These are phyloP conservation scores for Panthera leo DNA, from an alignment of 2,113 vertebrate genomes.

Conservation along the genomic window DNA sequence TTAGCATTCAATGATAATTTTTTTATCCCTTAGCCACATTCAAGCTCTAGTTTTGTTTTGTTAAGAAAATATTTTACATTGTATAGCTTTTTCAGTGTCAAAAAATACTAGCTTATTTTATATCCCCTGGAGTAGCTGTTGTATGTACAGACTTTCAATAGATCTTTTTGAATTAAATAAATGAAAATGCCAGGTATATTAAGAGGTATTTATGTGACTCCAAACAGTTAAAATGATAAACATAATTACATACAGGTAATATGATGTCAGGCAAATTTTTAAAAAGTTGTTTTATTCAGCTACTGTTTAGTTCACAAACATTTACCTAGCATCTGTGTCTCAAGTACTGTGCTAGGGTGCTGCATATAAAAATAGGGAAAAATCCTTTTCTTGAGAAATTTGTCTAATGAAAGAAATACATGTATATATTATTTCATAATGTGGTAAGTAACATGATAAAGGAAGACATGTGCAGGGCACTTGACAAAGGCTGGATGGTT, in stretches of 20 bases:
- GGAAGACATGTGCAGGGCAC: neutral
- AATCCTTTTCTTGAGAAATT: conserved; percentile 13
- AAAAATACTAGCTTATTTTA: neutral
- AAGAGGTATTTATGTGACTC: neutral
- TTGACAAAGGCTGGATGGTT: neutral
- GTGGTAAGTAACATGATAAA: conserved; percentile 17
- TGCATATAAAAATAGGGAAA: conserved; percentile 23
- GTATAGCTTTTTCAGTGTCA: neutral
- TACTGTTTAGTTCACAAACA: neutral
- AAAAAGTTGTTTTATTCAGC: conserved; percentile 28
- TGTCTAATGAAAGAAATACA: neutral
- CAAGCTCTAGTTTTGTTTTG: conserved; percentile 19
- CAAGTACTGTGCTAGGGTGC: neutral
- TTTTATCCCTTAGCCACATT: neutral
- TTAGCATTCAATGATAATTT: neutral
- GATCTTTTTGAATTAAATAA: conserved; percentile 27
- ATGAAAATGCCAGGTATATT: conserved; percentile 41
- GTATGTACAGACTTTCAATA: neutral
- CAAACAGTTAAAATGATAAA: conserved; percentile 54
- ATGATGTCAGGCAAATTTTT: neutral
- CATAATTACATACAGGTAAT: neutral
- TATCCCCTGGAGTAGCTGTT: neutral
- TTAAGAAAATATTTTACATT: conserved; percentile 34
- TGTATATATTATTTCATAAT: neutral
- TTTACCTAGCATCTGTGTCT: neutral